Conservation (phyloP, 2,113 vertebrate species). For the Rhadina sibilatrix region DNA sequence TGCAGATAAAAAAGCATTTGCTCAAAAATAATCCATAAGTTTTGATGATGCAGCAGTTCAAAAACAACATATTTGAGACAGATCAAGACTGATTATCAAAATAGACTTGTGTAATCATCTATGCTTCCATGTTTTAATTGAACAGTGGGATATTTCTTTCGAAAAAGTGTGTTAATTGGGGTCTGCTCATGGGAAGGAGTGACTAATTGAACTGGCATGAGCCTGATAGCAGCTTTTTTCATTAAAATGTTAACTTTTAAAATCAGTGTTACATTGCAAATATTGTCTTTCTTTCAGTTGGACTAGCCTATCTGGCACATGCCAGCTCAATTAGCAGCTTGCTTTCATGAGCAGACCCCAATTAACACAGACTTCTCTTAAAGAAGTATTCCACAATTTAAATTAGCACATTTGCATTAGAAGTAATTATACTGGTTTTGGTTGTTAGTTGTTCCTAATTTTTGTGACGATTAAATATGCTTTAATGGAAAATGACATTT, state of each 20-base stretch:
- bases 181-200: slow-evolving; percentile 41
- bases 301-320: slow-evolving; percentile 28
- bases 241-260: slow-evolving; percentile 61
- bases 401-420: slow-evolving; percentile 50
- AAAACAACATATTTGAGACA: not conserved
- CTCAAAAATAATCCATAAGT: not conserved
- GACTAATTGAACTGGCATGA: slow-evolving; percentile 66
- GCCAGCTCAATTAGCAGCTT: slow-evolving; percentile 61
- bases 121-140: slow-evolving; percentile 37
- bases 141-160: slow-evolving; percentile 23
- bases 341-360: slow-evolving; percentile 62
- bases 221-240: slow-evolving; percentile 24
- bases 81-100: slow-evolving; percentile 41
- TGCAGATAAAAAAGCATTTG: not conserved
- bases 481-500: slow-evolving; percentile 41
- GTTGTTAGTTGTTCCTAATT: slow-evolving; percentile 16
- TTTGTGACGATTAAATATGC: not conserved
- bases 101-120: slow-evolving; percentile 10
- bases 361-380: slow-evolving; percentile 58
- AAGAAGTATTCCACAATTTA: slow-evolving; percentile 47
- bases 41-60: not conserved
- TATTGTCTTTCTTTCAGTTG: slow-evolving; percentile 38
- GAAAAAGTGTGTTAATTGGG: slow-evolving; percentile 57
- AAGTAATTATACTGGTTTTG: slow-evolving; percentile 52
- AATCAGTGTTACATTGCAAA: slow-evolving; percentile 60